These are phyloP conservation scores for Hippocampus kuda DNA, from an alignment of 2,797 vertebrate species.

Conservation along the genomic window DNA sequence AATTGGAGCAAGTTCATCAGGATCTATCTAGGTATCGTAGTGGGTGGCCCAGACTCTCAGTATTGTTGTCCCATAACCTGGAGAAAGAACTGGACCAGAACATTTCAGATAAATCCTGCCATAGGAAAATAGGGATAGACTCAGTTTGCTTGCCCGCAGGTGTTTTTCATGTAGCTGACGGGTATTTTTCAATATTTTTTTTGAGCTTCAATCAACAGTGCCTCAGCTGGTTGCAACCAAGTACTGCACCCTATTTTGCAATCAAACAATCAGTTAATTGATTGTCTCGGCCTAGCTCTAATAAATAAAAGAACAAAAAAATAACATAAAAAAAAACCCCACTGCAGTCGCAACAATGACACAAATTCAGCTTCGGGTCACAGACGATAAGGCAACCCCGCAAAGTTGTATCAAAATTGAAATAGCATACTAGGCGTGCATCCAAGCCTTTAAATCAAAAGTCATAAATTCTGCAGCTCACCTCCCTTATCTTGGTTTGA, in stretches of 20 bases:
- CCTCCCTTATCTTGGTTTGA: background rate
- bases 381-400: background rate
- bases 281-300: background rate
- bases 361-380: background rate
- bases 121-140: no score
- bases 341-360: background rate
- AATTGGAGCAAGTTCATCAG: no score
- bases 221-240: background rate
- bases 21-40: no score
- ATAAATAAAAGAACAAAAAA: background rate
- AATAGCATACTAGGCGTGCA: background rate
- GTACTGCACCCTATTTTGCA: background rate
- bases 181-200: background rate
- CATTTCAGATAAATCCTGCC: no score
- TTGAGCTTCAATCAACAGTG: background rate
- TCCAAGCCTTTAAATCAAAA: background rate
- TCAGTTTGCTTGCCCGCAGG: no score
- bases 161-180: background rate
- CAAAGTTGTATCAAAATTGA: background rate
- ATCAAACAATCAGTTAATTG: background rate
- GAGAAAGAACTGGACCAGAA: no score
- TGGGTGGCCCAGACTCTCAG: no score
- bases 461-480: constrained; percentile 1
- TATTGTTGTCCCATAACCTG: no score
- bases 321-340: background rate